Percentiles rank a stretch among this genome's conserved stretches.
These are phyloP conservation scores for Lymantria dispar DNA, from an alignment of 2,888 invertebrate species.

Conservation along the genomic window DNA sequence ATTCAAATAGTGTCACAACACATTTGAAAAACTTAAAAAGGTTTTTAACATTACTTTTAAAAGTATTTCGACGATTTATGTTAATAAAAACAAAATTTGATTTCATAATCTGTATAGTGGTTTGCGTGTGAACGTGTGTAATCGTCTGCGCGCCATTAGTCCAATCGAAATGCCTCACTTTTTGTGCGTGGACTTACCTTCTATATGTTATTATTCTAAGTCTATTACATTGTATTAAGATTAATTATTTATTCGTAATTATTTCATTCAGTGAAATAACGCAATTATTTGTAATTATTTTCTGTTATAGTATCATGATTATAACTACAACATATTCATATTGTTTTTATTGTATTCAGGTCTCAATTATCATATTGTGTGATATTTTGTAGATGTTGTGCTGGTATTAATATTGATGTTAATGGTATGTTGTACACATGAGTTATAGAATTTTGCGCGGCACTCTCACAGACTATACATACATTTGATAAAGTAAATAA, in stretches of 20 bases:
- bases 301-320: slow-evolving; percentile 39
- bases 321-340: slow-evolving; percentile 15
- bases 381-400: slow-evolving; percentile 40
- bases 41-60: too few relatives aligned
- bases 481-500: slow-evolving; percentile 77
- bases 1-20: too few relatives aligned
- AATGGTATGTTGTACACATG: slow-evolving; percentile 56
- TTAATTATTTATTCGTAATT: slow-evolving; percentile 4
- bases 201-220: too few relatives aligned
- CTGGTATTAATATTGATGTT: slow-evolving; percentile 56
- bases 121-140: too few relatives aligned
- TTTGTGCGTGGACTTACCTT: too few relatives aligned
- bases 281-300: slow-evolving; percentile 45
- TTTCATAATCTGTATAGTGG: too few relatives aligned
- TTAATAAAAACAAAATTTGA: too few relatives aligned
- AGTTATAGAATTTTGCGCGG: slow-evolving; percentile 68
- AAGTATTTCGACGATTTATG: too few relatives aligned
- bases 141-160: too few relatives aligned
- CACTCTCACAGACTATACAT: slow-evolving; percentile 66
- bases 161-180: too few relatives aligned
- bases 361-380: slow-evolving; percentile 15
- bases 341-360: slow-evolving; percentile 19
- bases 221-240: too few relatives aligned
- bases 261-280: slow-evolving; percentile 25
- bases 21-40: too few relatives aligned